These are phyloP conservation scores for Agrochola lychnidis DNA, from an alignment of 2,888 invertebrate species.

Conservation along the genomic window DNA sequence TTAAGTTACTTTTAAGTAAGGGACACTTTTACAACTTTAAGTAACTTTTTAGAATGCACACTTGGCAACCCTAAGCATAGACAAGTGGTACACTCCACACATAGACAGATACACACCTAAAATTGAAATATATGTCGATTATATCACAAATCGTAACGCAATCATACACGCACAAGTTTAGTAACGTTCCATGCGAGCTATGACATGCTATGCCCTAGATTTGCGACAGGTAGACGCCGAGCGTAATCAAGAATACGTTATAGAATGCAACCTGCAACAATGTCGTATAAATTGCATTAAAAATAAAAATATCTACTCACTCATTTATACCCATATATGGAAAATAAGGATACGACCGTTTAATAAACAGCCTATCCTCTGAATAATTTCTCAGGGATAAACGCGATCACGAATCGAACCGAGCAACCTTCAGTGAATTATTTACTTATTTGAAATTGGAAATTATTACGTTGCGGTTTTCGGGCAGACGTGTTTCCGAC, in stretches of 20 bases:
- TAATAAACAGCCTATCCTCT: slow-evolving; percentile 75
- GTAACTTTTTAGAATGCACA: slow-evolving; percentile 13
- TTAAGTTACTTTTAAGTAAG: slow-evolving; percentile 30
- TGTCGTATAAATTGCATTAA: slow-evolving; percentile 74
- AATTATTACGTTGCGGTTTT: slow-evolving; percentile 88
- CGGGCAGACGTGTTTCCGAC: slow-evolving; percentile 88
- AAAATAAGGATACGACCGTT: slow-evolving; percentile 72
- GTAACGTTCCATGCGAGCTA: slow-evolving; percentile 83
- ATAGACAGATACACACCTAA: slow-evolving; percentile 69
- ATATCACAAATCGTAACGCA: slow-evolving; percentile 87
- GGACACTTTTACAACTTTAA: background rate
- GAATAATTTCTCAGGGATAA: slow-evolving; percentile 77
- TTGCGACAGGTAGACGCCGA: slow-evolving; percentile 84
- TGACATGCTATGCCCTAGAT: slow-evolving; percentile 89
- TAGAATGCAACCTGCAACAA: slow-evolving; percentile 74
- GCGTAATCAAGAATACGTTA: slow-evolving; percentile 78
- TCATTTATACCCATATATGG: slow-evolving; percentile 66
- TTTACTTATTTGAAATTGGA: slow-evolving; percentile 87
- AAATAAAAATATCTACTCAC: slow-evolving; percentile 62
- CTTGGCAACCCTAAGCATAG: slow-evolving; percentile 48
- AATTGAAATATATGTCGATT: slow-evolving; percentile 79
- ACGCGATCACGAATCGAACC: slow-evolving; percentile 72
- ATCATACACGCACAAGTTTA: slow-evolving; percentile 78
- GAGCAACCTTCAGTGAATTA: slow-evolving; percentile 83
- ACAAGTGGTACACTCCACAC: slow-evolving; percentile 61